Evolutionary conservation across 2,888 invertebrate genomes (phyloP).

Genomic region (Chrysolina oricalcia): DNA sequence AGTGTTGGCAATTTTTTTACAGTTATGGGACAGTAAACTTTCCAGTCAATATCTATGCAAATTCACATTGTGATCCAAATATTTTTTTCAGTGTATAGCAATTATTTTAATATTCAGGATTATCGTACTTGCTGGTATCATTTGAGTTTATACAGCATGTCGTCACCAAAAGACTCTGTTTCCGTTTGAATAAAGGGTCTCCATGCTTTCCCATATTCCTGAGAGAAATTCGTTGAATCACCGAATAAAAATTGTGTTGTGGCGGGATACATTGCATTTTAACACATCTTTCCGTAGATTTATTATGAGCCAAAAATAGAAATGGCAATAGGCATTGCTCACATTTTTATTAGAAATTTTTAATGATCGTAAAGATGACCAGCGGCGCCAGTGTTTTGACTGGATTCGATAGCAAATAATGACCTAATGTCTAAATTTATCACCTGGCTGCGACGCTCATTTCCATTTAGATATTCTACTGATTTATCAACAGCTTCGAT

Average conservation of each 20-base stretch:
- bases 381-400: conserved; percentile 66
- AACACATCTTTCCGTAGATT: conserved; percentile 3
- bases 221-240: neutral
- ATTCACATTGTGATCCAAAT: too few relatives aligned
- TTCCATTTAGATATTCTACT: conserved; percentile 24
- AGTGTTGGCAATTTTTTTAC: too few relatives aligned
- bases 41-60: too few relatives aligned
- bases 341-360: conserved; percentile 26
- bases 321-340: conserved; percentile 18
- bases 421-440: conserved; percentile 67
- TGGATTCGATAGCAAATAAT: conserved; percentile 54
- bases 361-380: conserved; percentile 33
- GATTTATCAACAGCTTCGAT: neutral
- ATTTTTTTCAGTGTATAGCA: too few relatives aligned
- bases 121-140: too few relatives aligned
- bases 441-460: conserved; percentile 46
- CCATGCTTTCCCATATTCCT: too few relatives aligned
- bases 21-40: too few relatives aligned
- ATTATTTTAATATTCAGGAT: too few relatives aligned
- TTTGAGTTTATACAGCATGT: too few relatives aligned
- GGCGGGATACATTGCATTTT: neutral
- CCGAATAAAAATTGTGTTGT: neutral
- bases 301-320: conserved; percentile 17
- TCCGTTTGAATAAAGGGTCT: too few relatives aligned
- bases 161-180: too few relatives aligned